Conservation (phyloP, 2,888 invertebrate species). For the Cephus sareptanus region DNA sequence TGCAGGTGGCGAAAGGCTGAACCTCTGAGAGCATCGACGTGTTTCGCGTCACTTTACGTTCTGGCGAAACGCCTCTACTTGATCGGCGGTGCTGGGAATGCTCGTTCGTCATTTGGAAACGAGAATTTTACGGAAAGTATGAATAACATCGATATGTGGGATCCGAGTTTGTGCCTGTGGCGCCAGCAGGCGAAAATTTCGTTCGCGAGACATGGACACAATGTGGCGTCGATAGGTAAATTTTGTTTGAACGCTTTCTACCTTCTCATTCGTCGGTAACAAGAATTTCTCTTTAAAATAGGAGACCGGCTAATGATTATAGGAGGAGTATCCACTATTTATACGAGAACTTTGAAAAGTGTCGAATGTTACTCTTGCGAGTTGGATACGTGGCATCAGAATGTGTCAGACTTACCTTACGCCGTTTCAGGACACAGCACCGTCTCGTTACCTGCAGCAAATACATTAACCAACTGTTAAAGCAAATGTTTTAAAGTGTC, state of each 20-base stretch:
- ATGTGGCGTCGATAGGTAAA: slow-evolving; percentile 73
- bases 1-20: slow-evolving; percentile 50
- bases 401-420: slow-evolving; percentile 73
- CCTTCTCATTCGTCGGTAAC: background rate
- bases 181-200: slow-evolving; percentile 72
- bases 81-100: slow-evolving; percentile 75
- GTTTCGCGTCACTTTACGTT: slow-evolving; percentile 54
- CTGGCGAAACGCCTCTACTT: slow-evolving; percentile 71
- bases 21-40: slow-evolving; percentile 51
- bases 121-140: slow-evolving; percentile 71
- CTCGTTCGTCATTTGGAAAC: slow-evolving; percentile 23
- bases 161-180: slow-evolving; percentile 71
- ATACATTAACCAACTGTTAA: slow-evolving; percentile 25
- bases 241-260: background rate
- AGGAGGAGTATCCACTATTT: slow-evolving; percentile 75
- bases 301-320: slow-evolving; percentile 72
- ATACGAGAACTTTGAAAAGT: slow-evolving; percentile 74
- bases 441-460: slow-evolving; percentile 67
- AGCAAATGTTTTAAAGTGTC: background rate
- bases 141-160: slow-evolving; percentile 73
- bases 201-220: slow-evolving; percentile 75
- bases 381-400: slow-evolving; percentile 71
- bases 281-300: slow-evolving; percentile 21
- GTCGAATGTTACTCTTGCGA: slow-evolving; percentile 77
- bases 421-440: slow-evolving; percentile 72